Percentiles rank a stretch among this genome's conserved stretches.
phyloP scores from a whole-genome alignment of 2,113 vertebrate species.

The Callipepla squamata region DNA sequence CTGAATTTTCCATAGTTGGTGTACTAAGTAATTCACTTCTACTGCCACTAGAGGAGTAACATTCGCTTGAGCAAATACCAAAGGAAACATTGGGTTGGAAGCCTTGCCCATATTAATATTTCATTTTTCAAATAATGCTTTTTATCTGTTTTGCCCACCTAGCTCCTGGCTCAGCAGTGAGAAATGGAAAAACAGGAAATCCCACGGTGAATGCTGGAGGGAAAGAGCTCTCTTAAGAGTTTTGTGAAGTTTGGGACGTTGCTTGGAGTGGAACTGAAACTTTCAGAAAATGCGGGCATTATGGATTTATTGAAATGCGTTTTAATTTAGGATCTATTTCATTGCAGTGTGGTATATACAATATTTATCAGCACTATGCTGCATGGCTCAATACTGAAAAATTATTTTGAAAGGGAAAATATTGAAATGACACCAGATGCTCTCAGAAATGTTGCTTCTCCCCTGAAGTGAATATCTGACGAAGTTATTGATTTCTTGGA shows the following conservation, averaged over 20 bases:
- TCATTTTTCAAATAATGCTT: slow-evolving; percentile 59
- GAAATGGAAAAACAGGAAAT: background rate
- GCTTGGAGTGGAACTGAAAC: background rate
- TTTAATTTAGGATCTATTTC: background rate
- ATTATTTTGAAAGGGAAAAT: background rate
- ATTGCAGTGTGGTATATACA: accelerated
- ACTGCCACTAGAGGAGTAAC: slow-evolving; percentile 60
- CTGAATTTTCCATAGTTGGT: slow-evolving; percentile 32
- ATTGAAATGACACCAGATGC: background rate
- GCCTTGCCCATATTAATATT: slow-evolving; percentile 55
- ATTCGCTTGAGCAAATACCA: slow-evolving; percentile 55
- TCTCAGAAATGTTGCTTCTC: background rate
- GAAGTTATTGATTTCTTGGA: background rate
- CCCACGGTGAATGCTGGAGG: accelerated
- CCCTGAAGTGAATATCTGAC: background rate
- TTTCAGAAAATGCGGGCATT: background rate
- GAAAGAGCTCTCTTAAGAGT: background rate
- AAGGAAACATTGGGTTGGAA: slow-evolving; percentile 59
- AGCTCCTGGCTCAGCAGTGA: background rate
- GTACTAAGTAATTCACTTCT: slow-evolving; percentile 59
- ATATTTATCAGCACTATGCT: background rate
- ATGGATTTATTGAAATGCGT: background rate
- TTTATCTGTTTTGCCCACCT: background rate
- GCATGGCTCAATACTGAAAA: background rate
- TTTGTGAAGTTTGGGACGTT: background rate